Evolutionary conservation across 1,140 invertebrate species (phyloP), one percentile per base, ranked within the genome.

Genomic region (Kradibia gibbosae): DNA sequence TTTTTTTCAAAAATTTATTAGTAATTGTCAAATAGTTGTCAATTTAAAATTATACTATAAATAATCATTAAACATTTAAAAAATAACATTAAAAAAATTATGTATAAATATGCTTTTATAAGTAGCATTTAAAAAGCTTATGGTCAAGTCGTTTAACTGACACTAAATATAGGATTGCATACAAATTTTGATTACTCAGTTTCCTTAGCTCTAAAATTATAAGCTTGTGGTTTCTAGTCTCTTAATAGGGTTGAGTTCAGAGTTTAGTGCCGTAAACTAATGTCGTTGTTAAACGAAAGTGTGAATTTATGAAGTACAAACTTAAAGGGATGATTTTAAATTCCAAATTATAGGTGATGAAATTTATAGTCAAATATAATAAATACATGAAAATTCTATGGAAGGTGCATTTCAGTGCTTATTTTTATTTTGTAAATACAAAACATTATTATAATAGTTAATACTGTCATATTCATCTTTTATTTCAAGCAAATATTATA

Each of bases 121-220:
- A 62, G 13, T 25, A 34, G 0, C 5, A n/a, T 39, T 67, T 39
- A 39, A 67, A n/a, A 67, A 8, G 15, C 62, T 39, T 67, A 67
- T 39, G 34, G 4, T 36, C 36, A 8, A 20, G 20, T n/a, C 34
- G 62, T 67, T 36, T 39, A 39, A 39, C 34, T n/a, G 17, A 20
- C 36, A 39, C 20, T 65, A 65, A 65, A 65, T 65, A 65, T 65
- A 34, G 13, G 39, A 34, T 39, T n/a, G 34, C 34, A 67, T 67
- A 39, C 34, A 67, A 67, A 67, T 67, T 67, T 67, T 39, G 34
- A 67, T 67, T 67, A 67, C 34, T 39, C 62, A n/a, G 62, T 67
- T 22, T 67, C 36, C 34, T 67, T 67, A 67, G 34, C 17, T 67
- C 62, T 67, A 39, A 39, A 67, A 67, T 67, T 39, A 39, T 67